Percentiles rank a stretch among this genome's conserved stretches.
phyloP scores from a whole-genome alignment of 2,113 vertebrate genomes.

The Odontophorus gujanensis region DNA sequence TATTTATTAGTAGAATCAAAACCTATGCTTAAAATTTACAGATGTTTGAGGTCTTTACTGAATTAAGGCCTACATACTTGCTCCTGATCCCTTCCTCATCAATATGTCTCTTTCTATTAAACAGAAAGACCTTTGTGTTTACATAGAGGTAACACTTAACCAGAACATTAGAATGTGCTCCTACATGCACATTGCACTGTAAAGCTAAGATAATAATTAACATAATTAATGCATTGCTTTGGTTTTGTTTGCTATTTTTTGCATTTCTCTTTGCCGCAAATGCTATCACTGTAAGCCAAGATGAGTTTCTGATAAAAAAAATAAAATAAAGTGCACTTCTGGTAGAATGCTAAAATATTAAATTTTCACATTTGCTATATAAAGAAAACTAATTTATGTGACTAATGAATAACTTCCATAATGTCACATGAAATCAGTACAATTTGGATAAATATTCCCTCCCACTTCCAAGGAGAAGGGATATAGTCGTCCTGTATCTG shows the following conservation, averaged over 20 bases:
- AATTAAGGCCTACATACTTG: neutral
- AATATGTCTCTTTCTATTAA: neutral
- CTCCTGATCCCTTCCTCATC: neutral
- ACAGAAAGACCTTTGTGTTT: neutral
- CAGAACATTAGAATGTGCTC: neutral
- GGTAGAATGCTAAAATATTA: neutral
- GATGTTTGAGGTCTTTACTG: neutral
- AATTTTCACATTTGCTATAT: neutral
- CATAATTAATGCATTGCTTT: neutral
- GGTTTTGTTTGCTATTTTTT: neutral
- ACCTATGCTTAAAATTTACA: neutral
- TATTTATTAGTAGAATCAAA: neutral
- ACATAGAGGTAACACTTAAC: neutral
- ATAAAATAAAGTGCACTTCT: neutral
- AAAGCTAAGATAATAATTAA: neutral
- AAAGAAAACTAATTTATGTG: neutral
- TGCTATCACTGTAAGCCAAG: neutral
- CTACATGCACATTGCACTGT: neutral
- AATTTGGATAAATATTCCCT: neutral
- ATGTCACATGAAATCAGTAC: conserved; percentile 3
- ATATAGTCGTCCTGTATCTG: neutral
- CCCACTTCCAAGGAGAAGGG: neutral
- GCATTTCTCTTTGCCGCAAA: neutral
- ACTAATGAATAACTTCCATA: neutral
- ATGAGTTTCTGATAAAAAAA: neutral